phyloP scores from a whole-genome alignment of 1,140 invertebrate genomes.

The Campoletis sonorensis region DNA sequence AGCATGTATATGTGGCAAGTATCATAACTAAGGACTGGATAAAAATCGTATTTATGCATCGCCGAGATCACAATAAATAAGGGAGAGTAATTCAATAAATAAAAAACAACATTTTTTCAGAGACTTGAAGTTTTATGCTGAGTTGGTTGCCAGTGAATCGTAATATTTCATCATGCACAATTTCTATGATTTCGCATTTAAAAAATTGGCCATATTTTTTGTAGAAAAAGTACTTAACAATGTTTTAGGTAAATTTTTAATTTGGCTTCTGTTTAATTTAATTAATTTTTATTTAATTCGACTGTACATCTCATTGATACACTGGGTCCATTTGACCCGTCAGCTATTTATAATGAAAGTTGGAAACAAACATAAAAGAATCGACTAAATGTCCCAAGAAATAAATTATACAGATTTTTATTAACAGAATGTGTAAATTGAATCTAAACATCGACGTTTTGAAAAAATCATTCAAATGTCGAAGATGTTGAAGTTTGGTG shows the following conservation, averaged over 20 bases:
- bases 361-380: no score
- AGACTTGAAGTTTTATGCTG: background rate
- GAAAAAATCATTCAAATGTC: background rate
- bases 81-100: background rate
- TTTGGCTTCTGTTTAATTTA: no score
- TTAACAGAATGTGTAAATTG: background rate
- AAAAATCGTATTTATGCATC: conserved; percentile 10
- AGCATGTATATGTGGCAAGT: conserved; percentile 8
- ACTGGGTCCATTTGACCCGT: no score
- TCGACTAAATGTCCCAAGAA: background rate
- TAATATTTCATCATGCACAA: no score
- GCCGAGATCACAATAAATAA: background rate
- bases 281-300: no score
- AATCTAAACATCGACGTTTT: background rate
- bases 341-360: no score
- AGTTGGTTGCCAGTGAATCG: no score
- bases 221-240: no score
- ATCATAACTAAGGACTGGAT: background rate
- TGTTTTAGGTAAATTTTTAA: no score
- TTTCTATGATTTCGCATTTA: no score
- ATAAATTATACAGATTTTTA: background rate
- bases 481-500: background rate
- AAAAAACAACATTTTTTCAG: background rate
- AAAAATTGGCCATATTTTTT: no score
- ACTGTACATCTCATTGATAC: no score